Conservation (phyloP, 1,140 invertebrate genomes). For the Himalopsyche phryganea region DNA sequence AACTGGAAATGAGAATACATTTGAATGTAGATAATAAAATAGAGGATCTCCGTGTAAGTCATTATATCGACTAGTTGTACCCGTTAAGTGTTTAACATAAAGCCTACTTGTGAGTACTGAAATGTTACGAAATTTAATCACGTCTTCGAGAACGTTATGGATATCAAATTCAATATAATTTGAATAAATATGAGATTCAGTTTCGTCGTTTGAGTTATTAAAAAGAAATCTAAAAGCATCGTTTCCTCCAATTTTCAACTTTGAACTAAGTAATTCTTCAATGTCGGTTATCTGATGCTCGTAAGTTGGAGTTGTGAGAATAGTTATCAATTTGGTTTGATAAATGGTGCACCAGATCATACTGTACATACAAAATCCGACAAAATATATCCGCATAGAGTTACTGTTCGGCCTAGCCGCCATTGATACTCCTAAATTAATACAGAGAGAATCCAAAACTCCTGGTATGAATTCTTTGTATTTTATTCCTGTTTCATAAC, state of each 20-base stretch:
- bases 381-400: conserved; percentile 27
- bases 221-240: conserved; percentile 25
- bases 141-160: conserved; percentile 27
- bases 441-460: conserved; percentile 21
- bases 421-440: conserved; percentile 23
- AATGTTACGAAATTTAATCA: conserved; percentile 25
- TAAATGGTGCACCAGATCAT: conserved; percentile 29
- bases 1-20: conserved; percentile 31
- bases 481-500: conserved; percentile 24
- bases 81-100: conserved; percentile 24
- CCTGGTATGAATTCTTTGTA: conserved; percentile 16
- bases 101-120: conserved; percentile 27
- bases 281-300: conserved; percentile 26
- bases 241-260: conserved; percentile 29
- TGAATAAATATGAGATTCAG: conserved; percentile 17
- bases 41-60: conserved; percentile 24
- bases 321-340: conserved; percentile 28
- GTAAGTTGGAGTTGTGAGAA: conserved; percentile 25
- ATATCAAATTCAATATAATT: conserved; percentile 28
- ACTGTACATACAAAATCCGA: conserved; percentile 25
- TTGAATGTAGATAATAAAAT: conserved; percentile 16
- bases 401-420: conserved; percentile 15
- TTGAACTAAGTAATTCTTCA: conserved; percentile 17
- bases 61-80: conserved; percentile 22
- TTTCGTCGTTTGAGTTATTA: conserved; percentile 28